These are phyloP conservation scores for Caenorhabditis drosophilae DNA, from an alignment of 2,888 invertebrate genomes.

Conservation along the genomic window DNA sequence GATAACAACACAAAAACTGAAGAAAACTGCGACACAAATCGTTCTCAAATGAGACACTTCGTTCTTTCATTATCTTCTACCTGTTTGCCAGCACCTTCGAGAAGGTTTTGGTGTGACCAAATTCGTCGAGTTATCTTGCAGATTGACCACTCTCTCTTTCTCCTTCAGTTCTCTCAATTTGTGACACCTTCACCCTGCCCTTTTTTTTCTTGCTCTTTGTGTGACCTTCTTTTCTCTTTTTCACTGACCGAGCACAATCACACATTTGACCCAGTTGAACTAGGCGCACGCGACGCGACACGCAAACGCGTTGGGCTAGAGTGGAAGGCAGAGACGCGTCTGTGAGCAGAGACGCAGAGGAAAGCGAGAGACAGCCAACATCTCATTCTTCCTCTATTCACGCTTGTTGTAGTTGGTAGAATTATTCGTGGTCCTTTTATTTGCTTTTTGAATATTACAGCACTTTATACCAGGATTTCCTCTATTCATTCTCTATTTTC, in stretches of 20 bases:
- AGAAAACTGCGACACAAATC: conserved; percentile 16
- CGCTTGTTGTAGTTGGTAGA: conserved; percentile 6
- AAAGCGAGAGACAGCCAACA: conserved; percentile 13
- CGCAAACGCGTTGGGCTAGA: conserved; percentile 11
- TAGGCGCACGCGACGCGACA: conserved; percentile 10
- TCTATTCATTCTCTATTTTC: conserved; percentile 34
- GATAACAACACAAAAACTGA: conserved; percentile 19
- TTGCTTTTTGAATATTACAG: conserved; percentile 21
- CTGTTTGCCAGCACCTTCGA: conserved; percentile 19
- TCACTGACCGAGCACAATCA: conserved; percentile 11
- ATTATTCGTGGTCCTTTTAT: conserved; percentile 18
- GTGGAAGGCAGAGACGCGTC: conserved; percentile 10
- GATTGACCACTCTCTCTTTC: too few relatives aligned
- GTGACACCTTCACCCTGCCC: too few relatives aligned
- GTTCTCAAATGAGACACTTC: conserved; percentile 11
- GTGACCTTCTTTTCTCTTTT: conserved; percentile 16
- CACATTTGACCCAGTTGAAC: conserved; percentile 11
- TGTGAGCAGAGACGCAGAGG: conserved; percentile 8
- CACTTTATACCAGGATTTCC: conserved; percentile 31
- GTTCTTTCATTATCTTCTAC: conserved; percentile 20
- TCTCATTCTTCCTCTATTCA: conserved; percentile 12
- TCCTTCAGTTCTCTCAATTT: conserved; percentile 10
- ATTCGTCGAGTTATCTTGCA: conserved; percentile 11
- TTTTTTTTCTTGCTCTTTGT: conserved; percentile 13
- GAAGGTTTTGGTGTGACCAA: conserved; percentile 13